Evolutionary conservation across 2,888 invertebrate genomes (phyloP).

Genomic region (Cybosia mesomella): DNA sequence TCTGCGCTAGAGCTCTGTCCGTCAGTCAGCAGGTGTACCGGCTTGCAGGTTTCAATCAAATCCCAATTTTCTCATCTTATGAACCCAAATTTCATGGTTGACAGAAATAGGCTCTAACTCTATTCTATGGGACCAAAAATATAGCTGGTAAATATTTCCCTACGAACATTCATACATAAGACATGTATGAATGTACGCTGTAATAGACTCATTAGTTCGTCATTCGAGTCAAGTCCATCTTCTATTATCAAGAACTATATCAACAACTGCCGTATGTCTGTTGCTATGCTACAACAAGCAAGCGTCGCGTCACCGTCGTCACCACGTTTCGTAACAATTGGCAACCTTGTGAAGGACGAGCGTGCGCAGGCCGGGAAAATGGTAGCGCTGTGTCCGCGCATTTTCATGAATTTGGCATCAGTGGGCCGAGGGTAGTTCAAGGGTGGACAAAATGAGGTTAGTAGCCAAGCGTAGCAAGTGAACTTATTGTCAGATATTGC

Average conservation of each 20-base stretch:
- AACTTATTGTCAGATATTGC: constrained; percentile 14
- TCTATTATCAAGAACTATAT: not conserved
- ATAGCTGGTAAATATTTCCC: too few species aligned
- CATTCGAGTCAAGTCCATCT: too few species aligned
- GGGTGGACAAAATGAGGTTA: constrained; percentile 39
- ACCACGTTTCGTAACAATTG: constrained; percentile 64
- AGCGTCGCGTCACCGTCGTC: constrained; percentile 7
- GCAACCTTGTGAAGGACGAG: constrained; percentile 81
- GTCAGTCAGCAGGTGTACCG: too few species aligned
- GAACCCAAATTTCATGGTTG: too few species aligned
- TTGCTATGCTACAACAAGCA: constrained; percentile 21
- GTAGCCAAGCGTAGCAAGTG: constrained; percentile 10
- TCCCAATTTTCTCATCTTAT: too few species aligned
- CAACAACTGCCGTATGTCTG: not conserved
- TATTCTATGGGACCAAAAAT: too few species aligned
- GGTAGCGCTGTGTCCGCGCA: constrained; percentile 50
- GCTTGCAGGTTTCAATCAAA: too few species aligned
- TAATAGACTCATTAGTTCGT: not conserved
- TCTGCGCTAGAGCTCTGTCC: too few species aligned
- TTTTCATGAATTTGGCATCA: constrained; percentile 59
- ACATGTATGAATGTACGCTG: too few species aligned
- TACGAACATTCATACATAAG: too few species aligned
- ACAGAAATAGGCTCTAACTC: too few species aligned
- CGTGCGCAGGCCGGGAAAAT: constrained; percentile 70
- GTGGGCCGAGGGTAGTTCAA: constrained; percentile 53